Base-by-base conservation (phyloP, 2,797 vertebrate genomes). In the Epinephelus awoara region DNA sequence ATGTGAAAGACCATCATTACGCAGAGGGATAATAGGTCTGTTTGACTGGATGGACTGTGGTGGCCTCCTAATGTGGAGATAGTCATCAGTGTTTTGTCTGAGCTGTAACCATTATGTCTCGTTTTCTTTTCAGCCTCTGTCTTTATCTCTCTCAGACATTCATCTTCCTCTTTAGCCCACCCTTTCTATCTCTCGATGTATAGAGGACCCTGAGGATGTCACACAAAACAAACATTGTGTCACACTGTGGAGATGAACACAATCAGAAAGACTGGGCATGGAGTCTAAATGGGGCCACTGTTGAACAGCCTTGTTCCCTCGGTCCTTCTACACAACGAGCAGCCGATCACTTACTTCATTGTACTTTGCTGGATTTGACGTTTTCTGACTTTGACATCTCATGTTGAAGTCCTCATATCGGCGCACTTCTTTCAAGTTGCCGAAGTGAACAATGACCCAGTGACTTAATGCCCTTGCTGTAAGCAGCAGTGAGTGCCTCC, bases 1-100 rank as follows among this genome's bases (percentile, higher is more conserved):
- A 19, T 52, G 38, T 61, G 62, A 73, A 78, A 64, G 52, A 18
- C 52, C 42, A 4, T 83, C 80, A 75, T 79, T 74, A 70, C 19
- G 0, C 68, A 55, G 23, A 62, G 46, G 78, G 67, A 80, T 69
- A 72, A 80, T 71, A 18, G 46, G 46, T 67, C 67, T 80, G 52
- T 84, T 56, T 79, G 40, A 71, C 17, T 75, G 67, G 54, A 75
- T 21, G 42, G 57, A 47, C 74, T 74, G 57, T 29, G 52, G 65
- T 11, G 56, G 63, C 38, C 50, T 77, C 52, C 72, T 77, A 69
- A 84, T 62, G 68, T 4, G 0, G 51, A 57, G 55, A 56, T 57
- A 84, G 56, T 42, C 67, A 59, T 70, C n/a, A 47, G 29, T 73
- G 72, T 79, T 78, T 80, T 82, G 76, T 89, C 74, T 81, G 52